Conservation (phyloP, 2,888 invertebrate species). For the Oscheius sp. region DNA sequence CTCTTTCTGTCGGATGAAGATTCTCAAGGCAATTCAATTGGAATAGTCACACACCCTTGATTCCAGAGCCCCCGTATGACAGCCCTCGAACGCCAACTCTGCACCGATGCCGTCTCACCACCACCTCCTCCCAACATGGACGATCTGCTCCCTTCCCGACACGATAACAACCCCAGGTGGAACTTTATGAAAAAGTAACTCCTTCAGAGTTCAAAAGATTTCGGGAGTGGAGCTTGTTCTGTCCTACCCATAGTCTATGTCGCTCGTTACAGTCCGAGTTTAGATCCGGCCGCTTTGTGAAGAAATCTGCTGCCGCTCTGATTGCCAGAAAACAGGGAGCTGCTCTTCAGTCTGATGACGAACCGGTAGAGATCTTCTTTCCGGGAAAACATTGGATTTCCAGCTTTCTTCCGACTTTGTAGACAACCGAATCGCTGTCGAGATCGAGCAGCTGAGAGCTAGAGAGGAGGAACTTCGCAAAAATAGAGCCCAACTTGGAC, state of each 20-base stretch:
- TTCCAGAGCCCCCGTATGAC: slow-evolving; percentile 35
- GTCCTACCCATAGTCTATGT: slow-evolving; percentile 5
- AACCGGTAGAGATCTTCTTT: slow-evolving; percentile 4
- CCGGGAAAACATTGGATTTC: background rate
- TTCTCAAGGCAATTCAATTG: too few species aligned
- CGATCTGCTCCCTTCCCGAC: background rate
- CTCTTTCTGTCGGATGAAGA: too few species aligned
- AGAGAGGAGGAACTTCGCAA: slow-evolving; percentile 77
- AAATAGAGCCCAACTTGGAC: slow-evolving; percentile 64
- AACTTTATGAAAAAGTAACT: slow-evolving; percentile 34
- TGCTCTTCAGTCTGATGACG: slow-evolving; percentile 4
- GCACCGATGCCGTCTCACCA: slow-evolving; percentile 31
- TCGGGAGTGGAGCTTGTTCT: slow-evolving; percentile 11
- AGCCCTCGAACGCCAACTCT: slow-evolving; percentile 35
- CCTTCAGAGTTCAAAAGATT: slow-evolving; percentile 8
- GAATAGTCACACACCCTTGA: background rate
- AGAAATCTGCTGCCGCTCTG: slow-evolving; percentile 62
- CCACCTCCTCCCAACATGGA: slow-evolving; percentile 22
- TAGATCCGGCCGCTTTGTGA: slow-evolving; percentile 56
- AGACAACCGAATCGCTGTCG: slow-evolving; percentile 70
- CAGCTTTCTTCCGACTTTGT: slow-evolving; percentile 53
- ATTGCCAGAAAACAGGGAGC: slow-evolving; percentile 62
- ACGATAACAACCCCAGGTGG: slow-evolving; percentile 35
- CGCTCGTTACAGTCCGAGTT: background rate
- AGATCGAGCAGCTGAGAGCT: slow-evolving; percentile 76